Conservation (phyloP, 2,797 vertebrate species). For the Novumbra hubbsi region DNA sequence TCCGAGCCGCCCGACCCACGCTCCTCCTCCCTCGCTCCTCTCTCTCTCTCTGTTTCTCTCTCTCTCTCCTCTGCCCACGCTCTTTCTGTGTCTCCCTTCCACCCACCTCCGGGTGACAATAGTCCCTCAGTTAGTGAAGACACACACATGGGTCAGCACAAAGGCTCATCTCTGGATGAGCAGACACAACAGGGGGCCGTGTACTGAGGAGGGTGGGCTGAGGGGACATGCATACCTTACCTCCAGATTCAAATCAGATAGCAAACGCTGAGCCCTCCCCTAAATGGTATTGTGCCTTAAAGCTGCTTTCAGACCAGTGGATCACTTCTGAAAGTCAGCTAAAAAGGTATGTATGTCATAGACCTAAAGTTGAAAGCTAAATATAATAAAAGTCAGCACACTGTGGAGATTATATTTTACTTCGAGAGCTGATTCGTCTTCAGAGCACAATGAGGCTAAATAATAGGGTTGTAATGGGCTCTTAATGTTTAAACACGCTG, state of each 20-base stretch:
- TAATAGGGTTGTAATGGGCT: constrained; percentile 59
- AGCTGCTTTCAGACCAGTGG: background rate
- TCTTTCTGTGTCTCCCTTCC: constrained; percentile 45
- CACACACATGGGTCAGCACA: constrained; percentile 43
- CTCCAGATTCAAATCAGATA: constrained; percentile 28
- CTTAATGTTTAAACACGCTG: constrained; percentile 65
- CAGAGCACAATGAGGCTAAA: constrained; percentile 41
- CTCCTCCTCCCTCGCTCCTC: background rate
- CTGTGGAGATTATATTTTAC: constrained; percentile 40
- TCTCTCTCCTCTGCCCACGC: constrained; percentile 28
- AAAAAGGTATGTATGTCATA: background rate
- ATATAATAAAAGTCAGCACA: constrained; percentile 41
- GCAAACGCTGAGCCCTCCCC: constrained; percentile 30
- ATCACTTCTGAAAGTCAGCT: background rate
- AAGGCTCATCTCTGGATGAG: constrained; percentile 56
- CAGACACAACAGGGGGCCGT: constrained; percentile 39
- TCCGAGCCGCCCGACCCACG: background rate
- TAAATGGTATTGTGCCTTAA: background rate
- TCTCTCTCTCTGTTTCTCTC: background rate
- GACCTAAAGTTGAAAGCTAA: constrained; percentile 33
- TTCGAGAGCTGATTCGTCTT: constrained; percentile 40
- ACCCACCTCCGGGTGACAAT: constrained; percentile 61
- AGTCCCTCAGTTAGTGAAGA: constrained; percentile 52
- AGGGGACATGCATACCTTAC: constrained; percentile 15
- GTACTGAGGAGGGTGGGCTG: constrained; percentile 9